Evolutionary conservation across 2,113 vertebrate genomes (phyloP), one percentile per base, ranked within the genome.

Genomic region (Bettongia penicillata): DNA sequence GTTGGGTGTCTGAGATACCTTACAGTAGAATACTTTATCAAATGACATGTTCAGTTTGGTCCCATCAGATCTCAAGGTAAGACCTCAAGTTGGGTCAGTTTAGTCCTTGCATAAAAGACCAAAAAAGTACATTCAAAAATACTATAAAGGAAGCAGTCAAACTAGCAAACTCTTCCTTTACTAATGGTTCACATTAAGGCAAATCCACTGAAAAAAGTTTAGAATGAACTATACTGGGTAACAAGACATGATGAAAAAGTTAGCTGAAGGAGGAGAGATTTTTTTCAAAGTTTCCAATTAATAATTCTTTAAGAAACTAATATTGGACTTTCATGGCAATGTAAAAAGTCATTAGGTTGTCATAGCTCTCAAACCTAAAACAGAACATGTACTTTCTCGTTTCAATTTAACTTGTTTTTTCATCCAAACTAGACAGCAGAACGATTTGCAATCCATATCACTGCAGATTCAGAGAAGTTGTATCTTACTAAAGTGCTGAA

Each of bases 51-150:
- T 51, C 48, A 52, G 49, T 53, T 52, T 51, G 92, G 92, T 96
- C 97, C 96, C 53, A 97, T 97, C 96, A 96, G 97, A 97, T 97
- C 57, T 94, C 90, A 49, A 94, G 68, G 92, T 90, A 89, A 90
- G 19, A 51, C 53, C 90, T 96, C 91, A 1, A 28, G 93, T 2
- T 93, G 26, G 93, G 22, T 96, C 77, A 94, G 97, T 95, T 94
- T 93, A 90, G 84, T 57, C 25, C 49, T 91, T 91, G 91, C 0
- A 93, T 89, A 89, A 94, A 48, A 84, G 14, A 94, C 91, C 52
- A 91, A 93, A 95, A 96, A 95, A 91, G 92, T 95, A 94, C 50
- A 95, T 96, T 96, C 95, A 95, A 96, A 43, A 84, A 8, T 31
- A 55, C 89, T 43, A 55, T 7, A 48, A 22, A 7, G 19, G 25